Percentiles rank a stretch among this genome's conserved stretches.
Conservation (phyloP, 2,113 vertebrate genomes). For the Mesoclemmys tuberculata region DNA sequence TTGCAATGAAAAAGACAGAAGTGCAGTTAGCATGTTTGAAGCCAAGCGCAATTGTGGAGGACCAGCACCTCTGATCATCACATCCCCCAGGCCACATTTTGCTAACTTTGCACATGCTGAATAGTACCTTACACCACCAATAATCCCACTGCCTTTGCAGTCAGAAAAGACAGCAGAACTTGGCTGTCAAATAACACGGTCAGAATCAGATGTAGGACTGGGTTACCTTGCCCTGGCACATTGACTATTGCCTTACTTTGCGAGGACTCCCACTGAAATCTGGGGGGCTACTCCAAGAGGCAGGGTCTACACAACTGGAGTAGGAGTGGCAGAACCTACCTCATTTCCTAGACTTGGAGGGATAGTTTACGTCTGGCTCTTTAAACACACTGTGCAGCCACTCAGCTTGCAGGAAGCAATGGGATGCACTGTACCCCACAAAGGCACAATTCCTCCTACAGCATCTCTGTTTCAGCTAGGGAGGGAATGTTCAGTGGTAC, state of each 20-base stretch:
- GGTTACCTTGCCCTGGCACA: slow-evolving; percentile 41
- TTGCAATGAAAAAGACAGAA: not conserved
- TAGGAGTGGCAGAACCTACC: not conserved
- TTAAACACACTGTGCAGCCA: not conserved
- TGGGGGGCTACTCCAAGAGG: slow-evolving; percentile 37
- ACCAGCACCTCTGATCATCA: not conserved
- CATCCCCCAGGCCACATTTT: not conserved
- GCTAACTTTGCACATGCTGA: not conserved
- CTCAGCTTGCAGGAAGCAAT: not conserved
- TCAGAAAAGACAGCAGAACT: not conserved
- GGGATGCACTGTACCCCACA: not conserved
- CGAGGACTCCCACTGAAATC: slow-evolving; percentile 46
- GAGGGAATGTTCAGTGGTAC: not conserved
- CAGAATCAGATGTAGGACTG: slow-evolving; percentile 44
- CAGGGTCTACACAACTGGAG: not conserved
- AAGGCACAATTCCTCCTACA: not conserved
- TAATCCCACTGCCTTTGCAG: not conserved
- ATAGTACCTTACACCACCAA: not conserved
- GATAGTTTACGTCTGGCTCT: slow-evolving; percentile 58
- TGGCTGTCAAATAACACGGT: slow-evolving; percentile 43
- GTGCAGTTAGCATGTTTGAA: rapidly evolving
- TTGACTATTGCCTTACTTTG: slow-evolving; percentile 44
- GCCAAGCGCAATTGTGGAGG: not conserved
- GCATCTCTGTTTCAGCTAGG: not conserved
- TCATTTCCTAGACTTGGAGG: slow-evolving; percentile 44